phyloP scores from a whole-genome alignment of 2,113 vertebrate genomes.

The Willisornis vidua region DNA sequence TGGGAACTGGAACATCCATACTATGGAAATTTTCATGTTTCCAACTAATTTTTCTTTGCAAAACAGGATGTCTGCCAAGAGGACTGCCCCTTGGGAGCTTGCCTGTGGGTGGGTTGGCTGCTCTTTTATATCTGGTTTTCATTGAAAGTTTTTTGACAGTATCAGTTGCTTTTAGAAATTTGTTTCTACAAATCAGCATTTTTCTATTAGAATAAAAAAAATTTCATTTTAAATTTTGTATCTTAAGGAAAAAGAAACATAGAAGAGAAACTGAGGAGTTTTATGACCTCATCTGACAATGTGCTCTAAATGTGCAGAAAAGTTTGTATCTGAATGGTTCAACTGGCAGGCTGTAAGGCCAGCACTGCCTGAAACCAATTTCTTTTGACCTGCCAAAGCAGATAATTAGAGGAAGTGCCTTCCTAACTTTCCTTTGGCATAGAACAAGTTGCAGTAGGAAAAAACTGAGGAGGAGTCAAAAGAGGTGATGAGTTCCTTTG shows the following conservation, averaged over 20 bases:
- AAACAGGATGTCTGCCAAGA: constrained; percentile 39
- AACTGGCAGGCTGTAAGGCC: background rate
- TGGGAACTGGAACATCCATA: constrained; percentile 7
- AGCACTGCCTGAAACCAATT: background rate
- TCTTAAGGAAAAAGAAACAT: background rate
- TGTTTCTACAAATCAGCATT: constrained; percentile 1
- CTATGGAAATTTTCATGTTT: constrained; percentile 32
- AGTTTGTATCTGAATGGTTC: background rate
- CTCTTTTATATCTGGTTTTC: constrained; percentile 25
- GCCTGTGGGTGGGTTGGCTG: constrained; percentile 47
- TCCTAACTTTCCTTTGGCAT: background rate
- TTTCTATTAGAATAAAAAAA: background rate
- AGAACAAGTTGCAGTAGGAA: background rate
- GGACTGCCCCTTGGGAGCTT: background rate
- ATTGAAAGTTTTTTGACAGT: constrained; percentile 27
- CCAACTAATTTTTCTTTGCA: constrained; percentile 14
- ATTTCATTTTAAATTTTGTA: background rate
- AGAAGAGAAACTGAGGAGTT: background rate
- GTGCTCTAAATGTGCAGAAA: background rate
- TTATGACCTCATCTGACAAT: background rate
- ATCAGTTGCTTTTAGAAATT: constrained; percentile 24
- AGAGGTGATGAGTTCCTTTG: background rate
- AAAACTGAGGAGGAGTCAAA: background rate
- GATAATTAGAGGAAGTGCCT: background rate
- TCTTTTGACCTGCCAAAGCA: background rate